Evolutionary conservation across 2,797 vertebrate genomes (phyloP).

Genomic region (Thaleichthys pacificus): DNA sequence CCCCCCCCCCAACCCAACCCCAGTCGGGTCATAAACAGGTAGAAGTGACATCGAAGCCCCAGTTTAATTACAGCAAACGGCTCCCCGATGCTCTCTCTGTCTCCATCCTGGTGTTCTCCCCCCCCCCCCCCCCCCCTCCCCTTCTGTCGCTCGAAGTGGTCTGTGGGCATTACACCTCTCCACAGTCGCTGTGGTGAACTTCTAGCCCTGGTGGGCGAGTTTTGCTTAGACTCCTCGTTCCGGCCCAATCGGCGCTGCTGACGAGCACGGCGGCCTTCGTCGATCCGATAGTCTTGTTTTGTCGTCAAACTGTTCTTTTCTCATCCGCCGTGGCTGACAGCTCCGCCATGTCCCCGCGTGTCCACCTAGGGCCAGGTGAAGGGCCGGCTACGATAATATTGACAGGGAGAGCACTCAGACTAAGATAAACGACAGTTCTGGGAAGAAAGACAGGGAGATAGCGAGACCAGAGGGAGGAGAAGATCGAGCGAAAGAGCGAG

Average conservation of each 20-base stretch:
- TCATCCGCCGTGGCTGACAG: constrained; percentile 64
- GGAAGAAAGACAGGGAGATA: constrained; percentile 27
- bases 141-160: constrained; percentile 43
- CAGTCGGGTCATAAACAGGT: constrained; percentile 64
- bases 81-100: constrained; percentile 65
- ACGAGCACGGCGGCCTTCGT: not conserved
- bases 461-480: not conserved
- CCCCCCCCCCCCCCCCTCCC: too few relatives aligned
- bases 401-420: constrained; percentile 60
- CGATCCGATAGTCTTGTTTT: not conserved
- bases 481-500: constrained; percentile 18
- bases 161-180: constrained; percentile 58
- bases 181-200: constrained; percentile 52
- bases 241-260: not conserved
- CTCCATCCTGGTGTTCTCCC: constrained; percentile 56
- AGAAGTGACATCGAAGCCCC: constrained; percentile 63
- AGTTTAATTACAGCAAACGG: constrained; percentile 69
- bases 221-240: not conserved
- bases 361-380: constrained; percentile 59
- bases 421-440: constrained; percentile 56
- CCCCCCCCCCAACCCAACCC: too few relatives aligned
- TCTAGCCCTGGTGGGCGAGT: not conserved
- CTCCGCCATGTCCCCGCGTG: constrained; percentile 56
- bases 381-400: constrained; percentile 65
- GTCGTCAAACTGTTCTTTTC: constrained; percentile 23